Conservation (phyloP, 92 coral and sea anemone genomes). For the Palythoa heliodiscus region DNA sequence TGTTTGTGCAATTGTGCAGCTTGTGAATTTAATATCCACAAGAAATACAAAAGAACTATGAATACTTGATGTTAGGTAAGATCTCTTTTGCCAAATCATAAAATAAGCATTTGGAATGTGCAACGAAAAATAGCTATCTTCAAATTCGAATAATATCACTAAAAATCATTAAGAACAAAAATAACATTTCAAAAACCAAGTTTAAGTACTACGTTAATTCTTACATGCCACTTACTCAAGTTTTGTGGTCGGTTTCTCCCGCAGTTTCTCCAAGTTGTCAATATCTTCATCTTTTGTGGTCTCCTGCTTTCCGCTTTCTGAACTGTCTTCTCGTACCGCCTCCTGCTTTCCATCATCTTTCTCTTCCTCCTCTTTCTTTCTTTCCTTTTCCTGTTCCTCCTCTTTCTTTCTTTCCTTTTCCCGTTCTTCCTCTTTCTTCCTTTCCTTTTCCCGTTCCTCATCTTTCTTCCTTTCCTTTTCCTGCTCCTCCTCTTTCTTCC, state of each 20-base stretch:
- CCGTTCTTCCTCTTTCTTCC: background rate
- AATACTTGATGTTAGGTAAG: too few species aligned
- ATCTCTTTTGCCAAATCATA: too few species aligned
- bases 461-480: background rate
- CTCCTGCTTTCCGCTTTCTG: background rate
- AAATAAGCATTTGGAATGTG: too few species aligned
- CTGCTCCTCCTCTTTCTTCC: background rate
- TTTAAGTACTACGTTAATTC: background rate
- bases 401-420: background rate
- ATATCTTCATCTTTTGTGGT: background rate
- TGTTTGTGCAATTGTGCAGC: too few species aligned
- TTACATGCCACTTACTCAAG: conserved; percentile 30
- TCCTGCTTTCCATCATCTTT: background rate
- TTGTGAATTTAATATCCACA: too few species aligned
- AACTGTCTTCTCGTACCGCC: background rate
- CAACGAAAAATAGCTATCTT: too few species aligned
- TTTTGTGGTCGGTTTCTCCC: conserved; percentile 35
- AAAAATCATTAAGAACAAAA: too few species aligned
- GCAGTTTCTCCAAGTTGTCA: background rate
- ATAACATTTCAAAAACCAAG: background rate
- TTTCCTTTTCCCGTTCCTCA: background rate
- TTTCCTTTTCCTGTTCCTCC: background rate
- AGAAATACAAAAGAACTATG: too few species aligned
- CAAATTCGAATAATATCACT: too few species aligned
- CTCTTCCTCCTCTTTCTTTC: background rate